A percentile compares a stretch with the other conserved stretches of the same genome.
These are phyloP conservation scores for Pycnonotus jocosus DNA, from an alignment of 2,113 vertebrate genomes.

Conservation along the genomic window DNA sequence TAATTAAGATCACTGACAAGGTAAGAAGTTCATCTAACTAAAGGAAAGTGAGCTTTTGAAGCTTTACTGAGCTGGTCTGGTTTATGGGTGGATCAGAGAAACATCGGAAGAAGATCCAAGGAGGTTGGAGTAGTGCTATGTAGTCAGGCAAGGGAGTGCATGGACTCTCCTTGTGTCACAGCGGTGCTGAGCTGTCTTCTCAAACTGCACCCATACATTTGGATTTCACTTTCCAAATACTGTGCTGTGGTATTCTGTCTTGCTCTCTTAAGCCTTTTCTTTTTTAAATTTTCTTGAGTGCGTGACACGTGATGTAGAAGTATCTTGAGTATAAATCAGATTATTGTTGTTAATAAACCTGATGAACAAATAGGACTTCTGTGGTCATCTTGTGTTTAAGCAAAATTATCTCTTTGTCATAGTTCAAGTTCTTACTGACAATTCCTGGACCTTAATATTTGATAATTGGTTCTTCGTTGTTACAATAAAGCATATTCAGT, in stretches of 20 bases:
- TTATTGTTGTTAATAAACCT: background rate
- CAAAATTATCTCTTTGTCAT: background rate
- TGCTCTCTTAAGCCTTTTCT: background rate
- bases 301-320: rapidly evolving
- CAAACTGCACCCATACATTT: rapidly evolving
- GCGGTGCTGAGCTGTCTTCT: background rate
- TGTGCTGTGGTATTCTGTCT: background rate
- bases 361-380: background rate
- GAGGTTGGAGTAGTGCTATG: background rate
- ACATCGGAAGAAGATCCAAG: background rate
- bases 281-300: background rate
- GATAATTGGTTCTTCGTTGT: background rate
- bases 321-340: background rate
- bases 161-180: background rate
- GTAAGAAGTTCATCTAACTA: background rate
- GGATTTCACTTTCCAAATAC: background rate
- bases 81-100: background rate
- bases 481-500: background rate
- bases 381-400: background rate
- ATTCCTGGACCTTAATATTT: background rate
- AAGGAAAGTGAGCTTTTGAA: background rate
- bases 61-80: background rate
- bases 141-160: background rate
- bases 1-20: background rate
- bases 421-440: background rate